Evolutionary conservation across 1,140 invertebrate genomes (phyloP).

Genomic region (Hylaeus volcanicus): DNA sequence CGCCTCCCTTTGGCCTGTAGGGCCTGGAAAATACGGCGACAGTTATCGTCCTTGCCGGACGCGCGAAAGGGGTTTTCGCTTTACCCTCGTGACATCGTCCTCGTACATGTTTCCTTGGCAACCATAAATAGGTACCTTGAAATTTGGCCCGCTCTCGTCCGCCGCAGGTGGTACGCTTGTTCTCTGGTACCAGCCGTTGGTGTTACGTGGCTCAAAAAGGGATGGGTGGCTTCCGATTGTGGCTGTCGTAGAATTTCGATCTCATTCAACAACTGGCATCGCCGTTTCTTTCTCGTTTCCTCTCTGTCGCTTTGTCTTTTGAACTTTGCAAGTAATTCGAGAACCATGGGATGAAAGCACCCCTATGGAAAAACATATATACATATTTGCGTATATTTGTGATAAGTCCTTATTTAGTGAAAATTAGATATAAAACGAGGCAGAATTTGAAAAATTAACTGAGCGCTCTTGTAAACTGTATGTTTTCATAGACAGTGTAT

Average conservation of each 20-base stretch:
- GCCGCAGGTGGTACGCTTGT: constrained; percentile 25
- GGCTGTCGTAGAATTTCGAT: not conserved
- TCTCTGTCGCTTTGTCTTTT: too few relatives aligned
- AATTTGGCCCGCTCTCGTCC: constrained; percentile 16
- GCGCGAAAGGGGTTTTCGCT: constrained; percentile 38
- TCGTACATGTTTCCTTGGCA: constrained; percentile 35
- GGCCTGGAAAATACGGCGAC: constrained; percentile 33
- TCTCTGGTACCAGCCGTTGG: not conserved
- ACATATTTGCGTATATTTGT: too few relatives aligned
- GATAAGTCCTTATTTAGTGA: too few relatives aligned
- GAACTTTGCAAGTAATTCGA: too few relatives aligned
- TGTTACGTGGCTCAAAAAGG: not conserved
- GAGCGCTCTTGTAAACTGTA: too few relatives aligned
- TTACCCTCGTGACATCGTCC: constrained; percentile 29
- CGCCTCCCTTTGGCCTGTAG: not conserved
- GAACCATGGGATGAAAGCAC: too few relatives aligned
- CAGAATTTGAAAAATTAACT: too few relatives aligned
- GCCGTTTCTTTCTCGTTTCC: too few relatives aligned
- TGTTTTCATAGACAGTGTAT: too few relatives aligned
- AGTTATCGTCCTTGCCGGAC: constrained; percentile 39
- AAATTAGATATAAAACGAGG: too few relatives aligned
- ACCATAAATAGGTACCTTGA: constrained; percentile 43
- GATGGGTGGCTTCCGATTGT: not conserved
- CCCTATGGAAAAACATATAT: too few relatives aligned
- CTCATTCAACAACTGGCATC: not conserved